These are phyloP conservation scores for Drosophila prosaltans DNA, from an alignment of 1,140 invertebrate genomes.

Conservation along the genomic window DNA sequence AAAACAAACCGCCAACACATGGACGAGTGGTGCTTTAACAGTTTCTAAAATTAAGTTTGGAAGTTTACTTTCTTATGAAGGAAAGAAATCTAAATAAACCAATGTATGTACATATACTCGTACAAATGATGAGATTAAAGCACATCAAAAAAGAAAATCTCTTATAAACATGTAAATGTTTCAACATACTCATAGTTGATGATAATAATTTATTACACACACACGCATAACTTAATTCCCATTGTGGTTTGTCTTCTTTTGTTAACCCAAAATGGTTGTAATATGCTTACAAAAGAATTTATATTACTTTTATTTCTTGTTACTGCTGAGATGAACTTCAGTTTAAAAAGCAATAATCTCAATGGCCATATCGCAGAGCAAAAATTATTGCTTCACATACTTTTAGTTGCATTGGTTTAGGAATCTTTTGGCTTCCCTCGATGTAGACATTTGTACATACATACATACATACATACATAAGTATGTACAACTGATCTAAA, in stretches of 20 bases:
- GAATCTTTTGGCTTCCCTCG: neutral
- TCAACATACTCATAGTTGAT: no score
- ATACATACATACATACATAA: neutral
- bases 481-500: conserved; percentile 26
- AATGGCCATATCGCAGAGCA: no score
- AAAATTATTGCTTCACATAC: no score
- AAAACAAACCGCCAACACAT: conserved; percentile 7
- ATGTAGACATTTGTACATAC: neutral
- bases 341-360: conserved; percentile 1
- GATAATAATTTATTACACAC: neutral
- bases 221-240: no score
- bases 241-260: no score
- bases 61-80: neutral
- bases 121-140: no score
- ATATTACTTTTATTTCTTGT: neutral
- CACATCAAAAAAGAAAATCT: no score
- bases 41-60: neutral
- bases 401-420: no score
- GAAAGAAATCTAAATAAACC: no score
- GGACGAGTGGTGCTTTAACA: neutral
- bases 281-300: neutral
- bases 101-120: no score
- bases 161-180: no score
- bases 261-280: neutral
- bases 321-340: neutral